Conservation (phyloP, 2,113 vertebrate species). For the Gallinago jamesoni region DNA sequence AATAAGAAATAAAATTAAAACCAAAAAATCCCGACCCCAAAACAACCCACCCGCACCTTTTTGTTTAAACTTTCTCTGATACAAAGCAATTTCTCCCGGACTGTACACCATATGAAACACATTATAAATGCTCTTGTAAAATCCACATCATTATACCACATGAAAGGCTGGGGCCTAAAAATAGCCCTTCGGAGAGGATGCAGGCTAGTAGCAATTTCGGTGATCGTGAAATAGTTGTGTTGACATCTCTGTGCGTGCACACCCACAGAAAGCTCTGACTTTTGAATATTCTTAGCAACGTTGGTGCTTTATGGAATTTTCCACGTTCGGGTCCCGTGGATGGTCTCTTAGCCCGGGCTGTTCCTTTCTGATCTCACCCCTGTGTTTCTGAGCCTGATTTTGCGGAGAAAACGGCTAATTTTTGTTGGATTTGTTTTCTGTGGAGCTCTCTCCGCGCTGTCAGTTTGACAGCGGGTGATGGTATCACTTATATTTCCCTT, state of each 20-base stretch:
- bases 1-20: neutral
- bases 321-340: neutral
- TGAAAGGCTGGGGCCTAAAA: slow-evolving; percentile 82
- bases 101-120: slow-evolving; percentile 75
- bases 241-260: slow-evolving; percentile 47
- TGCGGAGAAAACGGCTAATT: neutral
- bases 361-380: neutral
- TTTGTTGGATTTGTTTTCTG: neutral
- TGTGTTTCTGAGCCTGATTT: neutral
- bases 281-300: slow-evolving; percentile 41
- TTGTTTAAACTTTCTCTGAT: slow-evolving; percentile 41
- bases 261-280: slow-evolving; percentile 50
- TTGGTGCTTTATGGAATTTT: slow-evolving; percentile 35
- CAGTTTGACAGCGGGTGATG: neutral
- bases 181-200: slow-evolving; percentile 77
- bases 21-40: neutral
- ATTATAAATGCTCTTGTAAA: slow-evolving; percentile 83
- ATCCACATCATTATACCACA: slow-evolving; percentile 81
- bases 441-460: neutral
- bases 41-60: neutral
- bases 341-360: neutral
- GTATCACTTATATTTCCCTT: neutral
- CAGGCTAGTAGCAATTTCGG: slow-evolving; percentile 73
- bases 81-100: slow-evolving; percentile 51
- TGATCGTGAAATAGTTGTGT: slow-evolving; percentile 75